A percentile compares a stretch with the other conserved stretches of the same genome.
phyloP scores from a whole-genome alignment of 2,797 vertebrate species.

The Enteromius thamalakanensis region DNA sequence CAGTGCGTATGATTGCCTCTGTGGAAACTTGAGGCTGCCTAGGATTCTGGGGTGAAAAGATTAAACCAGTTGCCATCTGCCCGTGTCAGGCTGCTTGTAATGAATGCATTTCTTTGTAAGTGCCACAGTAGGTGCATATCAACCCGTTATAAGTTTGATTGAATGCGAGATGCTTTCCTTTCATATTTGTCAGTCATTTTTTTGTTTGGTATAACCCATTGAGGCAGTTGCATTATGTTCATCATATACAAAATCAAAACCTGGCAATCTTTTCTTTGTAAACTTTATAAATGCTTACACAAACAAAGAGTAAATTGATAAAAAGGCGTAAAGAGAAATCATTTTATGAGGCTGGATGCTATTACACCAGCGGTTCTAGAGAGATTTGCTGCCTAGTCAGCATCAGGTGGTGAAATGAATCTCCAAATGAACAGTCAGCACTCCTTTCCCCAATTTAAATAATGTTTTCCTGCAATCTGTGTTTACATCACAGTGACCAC shows the following conservation, averaged over 20 bases:
- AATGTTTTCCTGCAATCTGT: constrained; percentile 12
- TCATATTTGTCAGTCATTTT: neutral
- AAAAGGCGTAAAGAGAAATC: neutral
- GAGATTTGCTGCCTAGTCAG: constrained; percentile 26
- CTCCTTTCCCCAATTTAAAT: constrained; percentile 19
- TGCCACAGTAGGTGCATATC: constrained; percentile 32
- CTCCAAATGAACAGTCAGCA: constrained; percentile 8
- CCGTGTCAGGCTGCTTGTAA: constrained; percentile 82
- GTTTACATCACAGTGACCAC: constrained; percentile 32
- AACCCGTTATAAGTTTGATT: constrained; percentile 36
- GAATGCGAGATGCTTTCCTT: constrained; percentile 15
- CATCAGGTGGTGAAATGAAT: constrained; percentile 25
- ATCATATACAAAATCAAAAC: neutral
- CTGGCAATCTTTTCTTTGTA: neutral
- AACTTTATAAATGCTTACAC: neutral
- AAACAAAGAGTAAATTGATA: neutral
- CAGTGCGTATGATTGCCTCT: constrained; percentile 88
- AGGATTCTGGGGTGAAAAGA: constrained; percentile 79
- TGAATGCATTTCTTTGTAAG: constrained; percentile 81
- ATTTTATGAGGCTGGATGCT: constrained; percentile 13
- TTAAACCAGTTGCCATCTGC: constrained; percentile 82
- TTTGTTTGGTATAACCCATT: neutral
- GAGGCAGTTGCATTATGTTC: neutral
- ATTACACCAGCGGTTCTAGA: constrained; percentile 21
- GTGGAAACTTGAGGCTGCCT: constrained; percentile 86